Evolutionary conservation across 2,113 vertebrate genomes (phyloP), one percentile per base, ranked within the genome.

Genomic region (Clarias magur): DNA sequence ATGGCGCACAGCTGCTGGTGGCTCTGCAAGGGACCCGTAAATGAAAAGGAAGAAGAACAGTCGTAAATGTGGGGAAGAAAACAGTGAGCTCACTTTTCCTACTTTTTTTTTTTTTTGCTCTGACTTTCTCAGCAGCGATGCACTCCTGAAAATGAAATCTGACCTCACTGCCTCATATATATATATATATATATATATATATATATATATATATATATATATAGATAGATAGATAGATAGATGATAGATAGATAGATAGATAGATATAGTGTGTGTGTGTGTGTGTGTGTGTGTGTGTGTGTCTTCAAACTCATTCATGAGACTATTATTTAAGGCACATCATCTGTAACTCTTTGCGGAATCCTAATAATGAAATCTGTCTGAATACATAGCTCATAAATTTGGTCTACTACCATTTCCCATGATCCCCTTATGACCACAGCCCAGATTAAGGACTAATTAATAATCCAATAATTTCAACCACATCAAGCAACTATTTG

Each of bases 1-100:
- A 97, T 95, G 95, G 96, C 94, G 92, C 95, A 96, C 96, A 98
- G 96, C 97, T 98, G 97, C 96, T 95, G 94, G 94, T 93, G 91
- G 92, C 93, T 95, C 94, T 97, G 93, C 96, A 90, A 95, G 97
- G 96, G 96, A 96, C 94, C 96, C 88, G 94, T 98, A 97, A 96
- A 97, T 94, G 94, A 94, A 96, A 89, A 79, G 91, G 89, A 93
- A 94, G 95, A 95, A 94, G 92, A 93, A 94, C 95, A 96, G 96
- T 96, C 96, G 93, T 96, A 96, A 96, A 91, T 85, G 81, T 94
- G 42, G 94, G 95, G 94, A 95, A 94, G 96, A 96, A 96, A 96
- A 95, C 95, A 96, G 95, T 95, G 95, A 95, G 94, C 92, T 95
- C 94, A 95, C 94, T 95, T 84, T 75, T 94, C 94, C 93, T 94